These are phyloP conservation scores for Chesias legatella DNA, from an alignment of 2,888 invertebrate genomes.

Conservation along the genomic window DNA sequence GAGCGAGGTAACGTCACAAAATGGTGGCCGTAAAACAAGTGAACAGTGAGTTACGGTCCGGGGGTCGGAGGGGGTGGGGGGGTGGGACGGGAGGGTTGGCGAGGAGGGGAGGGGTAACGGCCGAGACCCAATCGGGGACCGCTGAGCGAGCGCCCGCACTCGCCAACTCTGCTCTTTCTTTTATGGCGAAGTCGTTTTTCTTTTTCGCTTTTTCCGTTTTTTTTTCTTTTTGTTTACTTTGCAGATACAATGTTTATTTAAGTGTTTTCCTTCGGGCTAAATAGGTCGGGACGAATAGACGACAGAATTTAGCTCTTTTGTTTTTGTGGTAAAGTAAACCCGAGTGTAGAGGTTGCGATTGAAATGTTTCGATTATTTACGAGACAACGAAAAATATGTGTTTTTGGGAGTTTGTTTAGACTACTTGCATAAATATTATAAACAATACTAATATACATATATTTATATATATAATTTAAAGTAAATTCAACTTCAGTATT, in stretches of 20 bases:
- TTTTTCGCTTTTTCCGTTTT: slow-evolving; percentile 73
- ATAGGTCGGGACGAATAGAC: slow-evolving; percentile 16
- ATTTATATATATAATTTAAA: no score
- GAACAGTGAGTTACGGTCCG: slow-evolving; percentile 78
- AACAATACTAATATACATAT: no score
- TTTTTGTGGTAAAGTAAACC: no score
- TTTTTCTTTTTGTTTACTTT: slow-evolving; percentile 67
- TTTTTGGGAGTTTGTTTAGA: no score
- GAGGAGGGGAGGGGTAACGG: slow-evolving; percentile 36
- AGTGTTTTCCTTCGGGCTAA: slow-evolving; percentile 53
- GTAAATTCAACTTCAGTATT: no score
- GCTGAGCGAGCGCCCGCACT: slow-evolving; percentile 68
- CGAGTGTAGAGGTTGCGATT: no score
- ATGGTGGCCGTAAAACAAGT: slow-evolving; percentile 80
- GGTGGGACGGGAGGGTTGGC: slow-evolving; percentile 40
- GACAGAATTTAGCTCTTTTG: no score
- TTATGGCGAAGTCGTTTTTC: slow-evolving; percentile 77
- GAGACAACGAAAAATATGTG: no score
- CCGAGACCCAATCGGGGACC: slow-evolving; percentile 64
- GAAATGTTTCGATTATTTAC: no score
- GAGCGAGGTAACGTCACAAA: slow-evolving; percentile 77
- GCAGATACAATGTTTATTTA: slow-evolving; percentile 71
- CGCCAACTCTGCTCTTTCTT: slow-evolving; percentile 79
- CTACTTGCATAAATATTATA: no score
- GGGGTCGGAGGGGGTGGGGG: slow-evolving; percentile 39